Conservation (phyloP, 2,888 invertebrate species). For the Folsomia candida region DNA sequence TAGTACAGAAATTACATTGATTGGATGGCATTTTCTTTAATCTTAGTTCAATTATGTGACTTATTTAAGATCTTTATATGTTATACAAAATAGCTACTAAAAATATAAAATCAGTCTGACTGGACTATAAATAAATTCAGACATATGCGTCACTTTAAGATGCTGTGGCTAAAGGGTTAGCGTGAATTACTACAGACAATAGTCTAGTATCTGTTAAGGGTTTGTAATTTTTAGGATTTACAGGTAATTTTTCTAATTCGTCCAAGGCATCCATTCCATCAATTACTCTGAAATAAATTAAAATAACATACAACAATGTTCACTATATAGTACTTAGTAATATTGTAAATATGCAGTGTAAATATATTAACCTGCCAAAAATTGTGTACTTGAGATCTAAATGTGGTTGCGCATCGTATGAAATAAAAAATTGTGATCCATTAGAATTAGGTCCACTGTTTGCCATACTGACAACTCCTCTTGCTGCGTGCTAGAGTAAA, state of each 20-base stretch:
- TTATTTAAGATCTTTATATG: too few relatives aligned
- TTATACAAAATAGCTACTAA: constrained; percentile 2
- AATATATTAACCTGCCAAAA: constrained; percentile 75
- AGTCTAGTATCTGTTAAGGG: constrained; percentile 85
- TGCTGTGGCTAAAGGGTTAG: constrained; percentile 84
- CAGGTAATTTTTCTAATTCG: constrained; percentile 89
- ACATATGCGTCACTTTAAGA: neutral
- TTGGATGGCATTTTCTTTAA: neutral
- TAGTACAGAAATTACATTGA: neutral
- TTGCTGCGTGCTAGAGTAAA: constrained; percentile 44
- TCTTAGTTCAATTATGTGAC: too few relatives aligned
- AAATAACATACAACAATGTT: too few relatives aligned
- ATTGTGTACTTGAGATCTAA: constrained; percentile 95
- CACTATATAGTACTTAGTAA: too few relatives aligned
- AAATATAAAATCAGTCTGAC: neutral
- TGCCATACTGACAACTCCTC: constrained; percentile 95
- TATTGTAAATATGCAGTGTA: too few relatives aligned
- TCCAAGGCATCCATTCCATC: constrained; percentile 95
- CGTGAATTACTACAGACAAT: constrained; percentile 89
- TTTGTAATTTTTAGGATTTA: constrained; percentile 87
- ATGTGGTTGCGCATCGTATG: constrained; percentile 90
- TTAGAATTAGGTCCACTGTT: constrained; percentile 98
- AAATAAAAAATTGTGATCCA: constrained; percentile 96
- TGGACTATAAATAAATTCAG: neutral
- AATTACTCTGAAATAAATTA: constrained; percentile 75